Evolutionary conservation across 1,140 invertebrate species (phyloP).

Genomic region (Cherax quadricarinatus): DNA sequence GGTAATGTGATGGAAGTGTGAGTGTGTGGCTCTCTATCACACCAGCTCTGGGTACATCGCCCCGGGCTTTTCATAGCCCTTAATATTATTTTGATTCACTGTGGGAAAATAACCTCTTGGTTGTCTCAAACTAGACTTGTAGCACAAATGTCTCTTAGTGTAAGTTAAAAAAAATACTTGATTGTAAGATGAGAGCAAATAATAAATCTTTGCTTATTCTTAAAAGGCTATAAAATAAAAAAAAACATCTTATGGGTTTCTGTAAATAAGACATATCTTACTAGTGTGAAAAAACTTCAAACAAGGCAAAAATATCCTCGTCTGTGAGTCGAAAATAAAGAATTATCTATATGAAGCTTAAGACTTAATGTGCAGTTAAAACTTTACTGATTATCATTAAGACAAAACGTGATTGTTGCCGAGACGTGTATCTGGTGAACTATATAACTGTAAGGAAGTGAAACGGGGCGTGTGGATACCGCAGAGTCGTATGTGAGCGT

Average conservation of each 20-base stretch:
- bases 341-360: background rate
- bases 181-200: too few species aligned
- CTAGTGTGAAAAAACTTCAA: too few species aligned
- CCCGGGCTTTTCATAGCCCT: background rate
- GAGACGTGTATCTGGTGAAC: background rate
- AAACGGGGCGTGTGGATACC: conserved; percentile 48
- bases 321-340: too few species aligned
- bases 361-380: background rate
- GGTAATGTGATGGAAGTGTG: background rate
- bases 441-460: conserved; percentile 41
- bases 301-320: too few species aligned
- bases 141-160: background rate
- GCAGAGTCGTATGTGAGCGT: conserved; percentile 34
- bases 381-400: background rate
- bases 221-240: background rate
- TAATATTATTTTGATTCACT: background rate
- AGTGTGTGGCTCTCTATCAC: background rate
- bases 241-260: background rate
- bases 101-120: background rate
- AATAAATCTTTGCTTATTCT: too few species aligned
- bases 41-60: conserved; percentile 1
- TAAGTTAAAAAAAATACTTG: background rate
- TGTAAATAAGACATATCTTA: background rate
- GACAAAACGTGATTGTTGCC: background rate
- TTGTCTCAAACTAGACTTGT: background rate